phyloP scores from a whole-genome alignment of 2,797 vertebrate genomes.

The Gastrophryne carolinensis region DNA sequence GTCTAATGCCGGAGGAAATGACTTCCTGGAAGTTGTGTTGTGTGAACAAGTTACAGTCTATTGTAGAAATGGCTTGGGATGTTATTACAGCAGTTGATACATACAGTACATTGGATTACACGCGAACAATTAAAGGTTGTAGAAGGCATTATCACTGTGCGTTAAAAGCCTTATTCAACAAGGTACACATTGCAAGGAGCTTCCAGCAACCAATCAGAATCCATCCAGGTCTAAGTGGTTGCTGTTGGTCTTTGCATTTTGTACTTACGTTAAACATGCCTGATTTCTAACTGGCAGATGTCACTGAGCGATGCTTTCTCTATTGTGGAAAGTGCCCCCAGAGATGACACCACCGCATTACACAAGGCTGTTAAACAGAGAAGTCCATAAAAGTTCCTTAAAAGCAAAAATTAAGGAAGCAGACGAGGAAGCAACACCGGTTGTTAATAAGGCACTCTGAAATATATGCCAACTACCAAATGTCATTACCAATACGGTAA shows the following conservation, averaged over 20 bases:
- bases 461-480: conserved; percentile 19
- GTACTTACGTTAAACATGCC: background rate
- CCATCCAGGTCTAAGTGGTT: background rate
- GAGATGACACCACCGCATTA: background rate
- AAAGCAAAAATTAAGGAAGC: conserved; percentile 19
- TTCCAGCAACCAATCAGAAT: background rate
- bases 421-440: conserved; percentile 30
- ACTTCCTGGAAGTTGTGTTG: conserved; percentile 31
- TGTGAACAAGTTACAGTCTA: background rate
- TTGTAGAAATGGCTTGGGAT: conserved; percentile 31
- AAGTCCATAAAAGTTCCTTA: background rate
- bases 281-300: background rate
- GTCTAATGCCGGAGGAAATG: conserved; percentile 1
- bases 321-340: background rate
- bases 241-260: background rate
- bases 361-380: background rate
- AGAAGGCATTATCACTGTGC: conserved; percentile 23
- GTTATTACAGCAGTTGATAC: conserved; percentile 27
- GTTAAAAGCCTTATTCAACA: background rate
- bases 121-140: background rate
- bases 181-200: background rate
- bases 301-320: background rate
- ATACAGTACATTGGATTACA: conserved; percentile 45
- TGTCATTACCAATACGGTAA: background rate
- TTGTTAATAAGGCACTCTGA: conserved; percentile 46